These are phyloP conservation scores for Salvator merianae DNA, from an alignment of 2,113 vertebrate species.

Conservation along the genomic window DNA sequence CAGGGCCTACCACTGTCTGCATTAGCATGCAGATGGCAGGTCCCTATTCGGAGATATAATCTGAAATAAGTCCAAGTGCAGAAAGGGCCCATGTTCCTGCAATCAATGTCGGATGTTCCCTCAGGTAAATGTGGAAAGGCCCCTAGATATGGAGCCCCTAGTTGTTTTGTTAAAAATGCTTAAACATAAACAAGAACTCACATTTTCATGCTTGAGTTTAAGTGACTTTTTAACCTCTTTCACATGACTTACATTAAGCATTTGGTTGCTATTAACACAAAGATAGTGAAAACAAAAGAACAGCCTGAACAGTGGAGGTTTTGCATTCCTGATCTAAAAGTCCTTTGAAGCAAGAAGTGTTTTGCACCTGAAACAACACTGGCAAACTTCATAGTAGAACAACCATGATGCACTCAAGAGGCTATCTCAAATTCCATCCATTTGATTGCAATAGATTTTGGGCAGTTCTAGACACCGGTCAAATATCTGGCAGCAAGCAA, in stretches of 20 bases:
- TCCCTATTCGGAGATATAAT: no score
- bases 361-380: neutral
- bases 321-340: constrained; percentile 1
- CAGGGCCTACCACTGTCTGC: no score
- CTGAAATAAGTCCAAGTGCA: no score
- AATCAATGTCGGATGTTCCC: no score
- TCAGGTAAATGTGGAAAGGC: no score
- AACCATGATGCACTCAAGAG: neutral
- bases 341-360: neutral
- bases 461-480: no score
- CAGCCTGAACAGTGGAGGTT: neutral
- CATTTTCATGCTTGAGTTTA: neutral
- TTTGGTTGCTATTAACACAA: neutral
- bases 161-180: neutral
- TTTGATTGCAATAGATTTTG: neutral
- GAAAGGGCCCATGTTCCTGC: no score
- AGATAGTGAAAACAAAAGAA: neutral
- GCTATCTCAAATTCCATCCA: neutral
- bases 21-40: no score
- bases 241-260: neutral
- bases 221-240: neutral
- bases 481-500: no score
- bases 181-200: neutral
- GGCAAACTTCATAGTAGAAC: neutral
- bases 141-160: no score